Evolutionary conservation across 2,888 invertebrate genomes (phyloP), one percentile per base, ranked within the genome.

Genomic region (Oscheius sp.): DNA sequence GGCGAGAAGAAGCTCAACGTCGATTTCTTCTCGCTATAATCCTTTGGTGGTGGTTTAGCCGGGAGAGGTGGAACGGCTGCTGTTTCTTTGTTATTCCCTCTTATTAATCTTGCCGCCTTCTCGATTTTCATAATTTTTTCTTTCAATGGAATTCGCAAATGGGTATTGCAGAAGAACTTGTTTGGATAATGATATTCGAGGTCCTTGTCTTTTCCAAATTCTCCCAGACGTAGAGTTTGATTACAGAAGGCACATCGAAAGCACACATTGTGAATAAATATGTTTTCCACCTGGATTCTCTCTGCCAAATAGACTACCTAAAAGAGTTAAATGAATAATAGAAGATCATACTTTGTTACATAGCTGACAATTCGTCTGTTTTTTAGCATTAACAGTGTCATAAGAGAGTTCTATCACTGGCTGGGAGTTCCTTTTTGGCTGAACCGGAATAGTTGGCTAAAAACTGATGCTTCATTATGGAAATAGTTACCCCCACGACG

Each of bases 281-380:
- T 38, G 20, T 45, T 24, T 17, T 63, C 66, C 12, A 72, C 66
- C 30, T 69, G 63, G 68, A 81, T 45, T 54, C 77, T 73, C 63
- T 81, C 81, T 0, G 81, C 80, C 57, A 81, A 63, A 50, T 79
- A 81, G 12, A 81, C 81, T 14, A 78, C 75, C 62, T 69, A 59
- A 41, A 71, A 63, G 24, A 20, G 41, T n/a, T 41, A 41, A 41
- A 14, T 36, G 8, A 36, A 9, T 36, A n/a, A n/a, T n/a, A n/a
- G n/a, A n/a, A n/a, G 9, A 20, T 4, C 30, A 33, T 14, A 68
- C 69, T 45, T 67, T 61, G 12, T 67, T 41, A 24, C 70, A 70
- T 2, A 70, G 54, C 28, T 67, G 56, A 28, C 70, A 70, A 20
- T 51, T 51, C 9, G 32, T 56, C 38, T 70, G 66, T 44, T 41